Evolutionary conservation across 2,888 invertebrate genomes (phyloP), one percentile per base, ranked within the genome.

Genomic region (Gerris lacustris): DNA sequence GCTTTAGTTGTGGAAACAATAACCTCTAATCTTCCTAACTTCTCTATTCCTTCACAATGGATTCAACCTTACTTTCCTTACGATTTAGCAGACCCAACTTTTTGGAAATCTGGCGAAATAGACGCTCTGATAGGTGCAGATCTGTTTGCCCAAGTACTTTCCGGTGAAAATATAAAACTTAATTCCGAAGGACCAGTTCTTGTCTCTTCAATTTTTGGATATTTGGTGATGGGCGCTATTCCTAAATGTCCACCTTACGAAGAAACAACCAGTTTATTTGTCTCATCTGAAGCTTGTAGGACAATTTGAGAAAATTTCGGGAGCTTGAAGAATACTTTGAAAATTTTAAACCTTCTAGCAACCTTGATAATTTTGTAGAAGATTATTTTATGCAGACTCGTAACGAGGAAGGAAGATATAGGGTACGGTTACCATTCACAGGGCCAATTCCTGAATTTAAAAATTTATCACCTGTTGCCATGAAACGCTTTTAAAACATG

Each of bases 1-100:
- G 68, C 47, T 17, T 45, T 47, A 31, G 68, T 68, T n/a, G 47
- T 68, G 5, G 5, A 68, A 5, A 47, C 45, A 68, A 47, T 68
- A 18, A 68, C 68, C 5, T 9, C 45, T 68, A 9, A 44, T 68
- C 47, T 68, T 15, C 68, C 68, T 15, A 47, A 47, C n/a, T 45
- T 47, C 15, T 15, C 2, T 45, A 17, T 47, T 47, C 31, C 18
- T 5, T 31, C 68, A 6, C 7, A 47, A 47, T 11, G 6, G 7
- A 7, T 6, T 6, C 6, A 47, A 11, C 7, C 6, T 11, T 47
- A 47, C 11, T 47, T 47, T 6, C 47, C 7, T 47, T 47, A 47
- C 47, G 7, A 6, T 6, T 47, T 47, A 11, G 47, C 47, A 6
- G 47, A 47, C 11, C 47, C 47, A 7, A 11, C 6, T 6, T 47